Percentiles rank a stretch among this genome's conserved stretches.
Evolutionary conservation across 2,888 invertebrate genomes (phyloP).

Genomic region (Elmis aenea): DNA sequence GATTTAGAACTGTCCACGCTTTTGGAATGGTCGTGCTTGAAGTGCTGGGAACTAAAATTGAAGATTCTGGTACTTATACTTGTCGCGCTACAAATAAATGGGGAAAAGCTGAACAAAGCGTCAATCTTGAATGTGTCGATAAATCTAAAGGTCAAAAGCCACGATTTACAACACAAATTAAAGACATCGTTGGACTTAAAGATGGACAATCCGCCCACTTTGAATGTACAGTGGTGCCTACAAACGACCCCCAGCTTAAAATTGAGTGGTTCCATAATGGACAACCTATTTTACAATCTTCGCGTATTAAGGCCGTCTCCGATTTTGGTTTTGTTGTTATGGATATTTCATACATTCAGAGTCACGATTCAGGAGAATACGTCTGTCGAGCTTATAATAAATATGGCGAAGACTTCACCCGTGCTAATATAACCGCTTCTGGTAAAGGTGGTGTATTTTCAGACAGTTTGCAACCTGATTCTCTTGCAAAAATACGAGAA

Average conservation of each 20-base stretch:
- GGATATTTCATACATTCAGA: slow-evolving; percentile 91
- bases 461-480: slow-evolving; percentile 87
- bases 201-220: slow-evolving; percentile 94
- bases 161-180: slow-evolving; percentile 81
- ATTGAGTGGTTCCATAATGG: slow-evolving; percentile 98
- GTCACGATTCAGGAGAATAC: slow-evolving; percentile 90
- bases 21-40: slow-evolving; percentile 97
- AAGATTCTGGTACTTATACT: slow-evolving; percentile 86
- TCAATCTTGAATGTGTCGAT: slow-evolving; percentile 76
- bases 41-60: slow-evolving; percentile 87
- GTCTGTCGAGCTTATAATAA: slow-evolving; percentile 88
- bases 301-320: slow-evolving; percentile 86
- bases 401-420: slow-evolving; percentile 84
- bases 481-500: slow-evolving; percentile 81
- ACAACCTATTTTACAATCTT: slow-evolving; percentile 80
- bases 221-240: slow-evolving; percentile 89
- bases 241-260: slow-evolving; percentile 88
- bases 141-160: slow-evolving; percentile 83
- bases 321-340: slow-evolving; percentile 94
- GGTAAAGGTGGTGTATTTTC: slow-evolving; percentile 82
- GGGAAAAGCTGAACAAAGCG: slow-evolving; percentile 82
- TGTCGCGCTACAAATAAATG: slow-evolving; percentile 86
- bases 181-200: slow-evolving; percentile 76
- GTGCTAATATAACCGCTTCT: slow-evolving; percentile 76
- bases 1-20: slow-evolving; percentile 89